A percentile compares a stretch with the other conserved stretches of the same genome.
Conservation (phyloP, 2,113 vertebrate genomes). For the Mustela nigripes region DNA sequence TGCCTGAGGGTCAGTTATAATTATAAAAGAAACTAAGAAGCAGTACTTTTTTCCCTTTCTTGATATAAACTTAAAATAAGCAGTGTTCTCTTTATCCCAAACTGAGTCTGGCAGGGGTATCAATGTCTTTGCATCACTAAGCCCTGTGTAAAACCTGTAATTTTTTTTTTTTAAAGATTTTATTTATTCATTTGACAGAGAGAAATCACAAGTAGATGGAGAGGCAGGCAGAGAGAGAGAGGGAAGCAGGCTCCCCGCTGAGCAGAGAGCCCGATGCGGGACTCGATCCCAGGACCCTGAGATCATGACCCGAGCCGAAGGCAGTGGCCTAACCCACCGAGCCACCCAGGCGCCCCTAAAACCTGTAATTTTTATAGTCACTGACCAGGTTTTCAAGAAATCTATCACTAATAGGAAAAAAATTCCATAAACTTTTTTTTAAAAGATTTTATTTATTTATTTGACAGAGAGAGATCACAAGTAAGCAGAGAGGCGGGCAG, state of each 20-base stretch:
- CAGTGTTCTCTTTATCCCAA: slow-evolving; percentile 2
- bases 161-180: background rate
- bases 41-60: background rate
- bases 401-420: background rate
- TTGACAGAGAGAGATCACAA: no score
- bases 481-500: no score
- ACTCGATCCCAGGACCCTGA: no score
- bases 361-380: background rate
- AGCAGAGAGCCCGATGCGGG: no score
- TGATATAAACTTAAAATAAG: background rate
- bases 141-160: background rate
- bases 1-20: background rate
- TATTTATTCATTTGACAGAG: no score
- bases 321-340: no score
- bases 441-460: no score
- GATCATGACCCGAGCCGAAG: no score
- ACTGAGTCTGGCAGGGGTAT: background rate
- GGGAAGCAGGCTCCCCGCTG: no score
- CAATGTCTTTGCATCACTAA: background rate
- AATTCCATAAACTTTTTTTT: no score
- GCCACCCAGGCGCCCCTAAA: background rate
- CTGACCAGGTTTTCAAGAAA: slow-evolving; percentile 25
- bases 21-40: slow-evolving; percentile 28
- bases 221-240: no score
- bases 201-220: no score